These are phyloP conservation scores for Amphimallon solstitiale DNA, from an alignment of 2,888 invertebrate genomes.

Conservation along the genomic window DNA sequence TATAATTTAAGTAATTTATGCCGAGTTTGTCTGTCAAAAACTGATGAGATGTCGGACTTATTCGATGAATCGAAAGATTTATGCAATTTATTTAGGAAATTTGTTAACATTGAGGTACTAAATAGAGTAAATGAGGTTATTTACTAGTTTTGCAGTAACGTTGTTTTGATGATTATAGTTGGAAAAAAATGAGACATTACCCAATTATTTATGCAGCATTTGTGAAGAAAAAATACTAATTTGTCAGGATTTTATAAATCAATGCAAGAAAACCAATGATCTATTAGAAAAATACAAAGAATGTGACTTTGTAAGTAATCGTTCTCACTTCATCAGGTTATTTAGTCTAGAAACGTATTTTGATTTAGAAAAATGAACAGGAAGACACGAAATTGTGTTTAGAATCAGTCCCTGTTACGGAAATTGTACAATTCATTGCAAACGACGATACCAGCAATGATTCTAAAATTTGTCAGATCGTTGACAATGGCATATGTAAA, in stretches of 20 bases:
- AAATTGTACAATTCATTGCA: neutral
- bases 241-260: slow-evolving; percentile 51
- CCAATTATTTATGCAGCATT: slow-evolving; percentile 46
- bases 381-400: neutral
- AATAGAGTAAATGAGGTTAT: neutral
- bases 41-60: slow-evolving; percentile 47
- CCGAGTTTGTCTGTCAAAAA: slow-evolving; percentile 48
- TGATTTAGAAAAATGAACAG: slow-evolving; percentile 1
- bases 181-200: slow-evolving; percentile 43
- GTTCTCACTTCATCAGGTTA: neutral
- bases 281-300: slow-evolving; percentile 39
- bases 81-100: slow-evolving; percentile 46
- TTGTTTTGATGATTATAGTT: slow-evolving; percentile 42
- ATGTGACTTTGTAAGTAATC: slow-evolving; percentile 17
- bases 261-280: slow-evolving; percentile 49
- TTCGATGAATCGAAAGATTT: slow-evolving; percentile 43
- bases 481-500: neutral
- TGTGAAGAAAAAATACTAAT: slow-evolving; percentile 51
- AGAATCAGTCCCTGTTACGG: neutral
- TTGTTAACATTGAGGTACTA: slow-evolving; percentile 48
- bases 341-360: neutral
- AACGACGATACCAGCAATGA: slow-evolving; percentile 32
- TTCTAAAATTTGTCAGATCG: slow-evolving; percentile 33
- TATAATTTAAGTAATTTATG: slow-evolving; percentile 47
- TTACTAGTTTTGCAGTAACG: slow-evolving; percentile 1